phyloP scores from a whole-genome alignment of 2,113 vertebrate species.

The Cyanoliseus patagonus region DNA sequence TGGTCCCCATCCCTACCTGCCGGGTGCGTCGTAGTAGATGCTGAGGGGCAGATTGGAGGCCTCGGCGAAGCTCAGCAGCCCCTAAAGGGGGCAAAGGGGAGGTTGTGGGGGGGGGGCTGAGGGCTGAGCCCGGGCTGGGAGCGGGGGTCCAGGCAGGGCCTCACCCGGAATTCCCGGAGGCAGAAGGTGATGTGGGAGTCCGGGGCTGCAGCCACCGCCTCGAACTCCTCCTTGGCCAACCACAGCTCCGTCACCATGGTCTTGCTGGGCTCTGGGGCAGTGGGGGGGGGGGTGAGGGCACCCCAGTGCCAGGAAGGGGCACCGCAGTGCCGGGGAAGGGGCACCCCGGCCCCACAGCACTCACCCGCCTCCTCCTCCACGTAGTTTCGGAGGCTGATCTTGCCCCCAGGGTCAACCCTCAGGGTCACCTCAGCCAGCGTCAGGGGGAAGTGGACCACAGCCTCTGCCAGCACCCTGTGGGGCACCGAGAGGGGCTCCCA shows the following conservation, averaged over 20 bases:
- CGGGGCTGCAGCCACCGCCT: constrained; percentile 71
- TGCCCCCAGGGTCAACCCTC: constrained; percentile 72
- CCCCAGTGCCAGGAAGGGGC: neutral
- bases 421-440: constrained; percentile 88
- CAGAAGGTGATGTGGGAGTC: constrained; percentile 89
- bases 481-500: neutral
- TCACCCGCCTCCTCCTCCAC: constrained; percentile 86
- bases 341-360: neutral
- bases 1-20: constrained; percentile 73
- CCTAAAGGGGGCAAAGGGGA: constrained; percentile 68
- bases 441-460: constrained; percentile 84
- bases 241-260: constrained; percentile 89
- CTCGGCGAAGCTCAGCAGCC: constrained; percentile 88
- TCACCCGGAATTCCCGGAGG: constrained; percentile 91
- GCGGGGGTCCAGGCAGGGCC: accelerated
- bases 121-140: neutral
- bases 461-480: constrained; percentile 85
- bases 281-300: accelerated
- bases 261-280: constrained; percentile 62
- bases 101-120: neutral
- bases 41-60: constrained; percentile 84
- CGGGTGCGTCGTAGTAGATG: constrained; percentile 83
- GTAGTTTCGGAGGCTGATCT: constrained; percentile 86
- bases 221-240: constrained; percentile 87
- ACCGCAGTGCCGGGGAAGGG: neutral